Conservation (phyloP, 2,113 vertebrate genomes). For the Oreochromis tanganicae region DNA sequence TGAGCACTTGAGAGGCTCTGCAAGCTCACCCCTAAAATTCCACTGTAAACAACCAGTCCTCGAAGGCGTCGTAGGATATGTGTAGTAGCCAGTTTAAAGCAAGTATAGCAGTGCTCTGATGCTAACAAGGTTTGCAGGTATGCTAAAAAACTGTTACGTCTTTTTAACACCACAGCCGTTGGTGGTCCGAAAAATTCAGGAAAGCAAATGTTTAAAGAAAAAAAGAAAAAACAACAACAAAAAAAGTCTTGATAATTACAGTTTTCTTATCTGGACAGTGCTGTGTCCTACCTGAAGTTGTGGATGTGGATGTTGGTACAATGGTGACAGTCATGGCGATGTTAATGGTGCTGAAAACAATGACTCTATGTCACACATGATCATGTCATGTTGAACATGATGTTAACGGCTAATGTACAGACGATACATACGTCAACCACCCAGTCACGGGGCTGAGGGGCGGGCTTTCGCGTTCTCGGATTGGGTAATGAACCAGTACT, state of each 20-base stretch:
- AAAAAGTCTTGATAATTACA: not conserved
- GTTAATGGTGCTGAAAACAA: slow-evolving; percentile 59
- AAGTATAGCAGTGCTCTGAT: not conserved
- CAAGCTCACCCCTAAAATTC: not conserved
- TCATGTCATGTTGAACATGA: slow-evolving; percentile 36
- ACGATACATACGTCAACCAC: slow-evolving; percentile 10
- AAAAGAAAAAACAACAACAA: not conserved
- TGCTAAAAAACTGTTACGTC: not conserved
- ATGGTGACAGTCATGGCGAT: slow-evolving; percentile 14
- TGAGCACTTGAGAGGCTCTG: not conserved
- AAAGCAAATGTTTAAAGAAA: not conserved
- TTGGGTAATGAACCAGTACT: slow-evolving; percentile 19
- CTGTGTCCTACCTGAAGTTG: slow-evolving; percentile 15
- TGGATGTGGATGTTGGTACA: slow-evolving; percentile 17
- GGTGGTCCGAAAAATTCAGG: not conserved
- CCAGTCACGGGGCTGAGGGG: slow-evolving; percentile 19
- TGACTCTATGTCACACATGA: slow-evolving; percentile 4
- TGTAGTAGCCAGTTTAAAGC: not conserved
- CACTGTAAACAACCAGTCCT: not conserved
- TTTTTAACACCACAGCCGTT: not conserved
- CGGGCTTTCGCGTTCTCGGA: not conserved
- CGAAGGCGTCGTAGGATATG: not conserved
- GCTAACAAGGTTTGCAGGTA: not conserved
- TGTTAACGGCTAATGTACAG: slow-evolving; percentile 40
- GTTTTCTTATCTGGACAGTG: not conserved